Evolutionary conservation across 1,140 invertebrate genomes (phyloP).

Genomic region (Rhysida immarginata): DNA sequence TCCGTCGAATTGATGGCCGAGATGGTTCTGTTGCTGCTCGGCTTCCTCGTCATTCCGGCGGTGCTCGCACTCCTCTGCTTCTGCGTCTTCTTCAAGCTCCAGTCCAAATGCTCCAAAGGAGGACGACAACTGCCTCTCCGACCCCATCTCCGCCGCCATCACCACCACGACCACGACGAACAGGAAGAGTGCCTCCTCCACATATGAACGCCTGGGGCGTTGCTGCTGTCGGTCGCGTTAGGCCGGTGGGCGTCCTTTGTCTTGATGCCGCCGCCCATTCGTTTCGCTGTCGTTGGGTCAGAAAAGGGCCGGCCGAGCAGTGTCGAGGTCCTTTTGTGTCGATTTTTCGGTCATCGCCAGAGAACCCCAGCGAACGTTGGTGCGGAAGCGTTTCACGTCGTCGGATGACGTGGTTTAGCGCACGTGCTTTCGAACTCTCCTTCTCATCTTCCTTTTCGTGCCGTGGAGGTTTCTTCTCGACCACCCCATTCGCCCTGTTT

Average conservation of each 20-base stretch:
- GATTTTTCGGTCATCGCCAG: no score
- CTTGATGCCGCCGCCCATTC: background rate
- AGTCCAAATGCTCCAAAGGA: background rate
- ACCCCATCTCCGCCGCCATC: no score
- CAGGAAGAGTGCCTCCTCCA: background rate
- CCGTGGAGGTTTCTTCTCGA: no score
- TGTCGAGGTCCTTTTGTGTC: background rate
- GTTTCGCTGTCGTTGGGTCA: background rate
- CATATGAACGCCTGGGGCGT: background rate
- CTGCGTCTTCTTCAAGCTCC: background rate
- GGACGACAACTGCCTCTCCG: background rate
- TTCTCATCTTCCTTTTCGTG: no score
- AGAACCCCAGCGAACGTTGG: no score
- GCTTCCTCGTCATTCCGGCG: background rate
- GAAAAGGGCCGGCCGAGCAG: background rate
- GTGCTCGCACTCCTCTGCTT: background rate
- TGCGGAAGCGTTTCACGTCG: no score
- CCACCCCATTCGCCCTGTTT: no score
- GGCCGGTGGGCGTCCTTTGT: background rate
- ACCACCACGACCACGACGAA: background rate
- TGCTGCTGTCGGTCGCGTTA: background rate
- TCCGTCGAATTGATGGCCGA: no score
- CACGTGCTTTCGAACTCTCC: no score
- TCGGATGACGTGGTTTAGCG: no score
- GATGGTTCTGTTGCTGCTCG: no score